Base-by-base conservation (phyloP, 2,113 vertebrate species). In the Ciconia maguari region DNA sequence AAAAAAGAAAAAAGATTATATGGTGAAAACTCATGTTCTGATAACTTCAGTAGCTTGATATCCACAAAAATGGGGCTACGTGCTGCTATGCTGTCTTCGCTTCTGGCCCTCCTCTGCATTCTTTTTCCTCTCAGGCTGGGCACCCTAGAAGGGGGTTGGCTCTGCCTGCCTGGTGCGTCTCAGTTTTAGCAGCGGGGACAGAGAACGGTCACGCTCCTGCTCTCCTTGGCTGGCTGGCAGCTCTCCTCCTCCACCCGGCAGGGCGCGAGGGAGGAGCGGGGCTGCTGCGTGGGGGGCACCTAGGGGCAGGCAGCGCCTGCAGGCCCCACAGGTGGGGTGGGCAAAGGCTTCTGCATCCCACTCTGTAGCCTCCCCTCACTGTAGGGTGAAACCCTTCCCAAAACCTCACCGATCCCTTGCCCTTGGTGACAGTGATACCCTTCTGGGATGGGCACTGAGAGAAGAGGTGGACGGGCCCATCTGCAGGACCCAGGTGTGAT, bases 261-360 rank as follows among this genome's bases (percentile, higher is more conserved):
- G 52, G 22, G 11, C 32, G 20, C 13, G 7, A 78, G 51, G 36
- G n/a, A 65, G 75, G 25, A 44, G 61, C 1, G 11, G 36, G 65
- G 24, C 36, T 49, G 41, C 66, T 42, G 30, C 6, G 0, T 7
- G 17, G 42, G 32, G 29, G 38, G 16, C 36, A 42, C 17, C 21
- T 3, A 0, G 9, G 60, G 30, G 8, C 26, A 70, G 42, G 46
- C 55, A 46, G 21, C 32, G 51, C 36, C 55, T n/a, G 5, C 1
- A 1, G 29, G 6, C 42, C n/a, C 6, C 20, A 11, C 7, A 7
- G 7, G 21, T 11, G 17, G 3, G 4, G 16, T 48, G 5, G 16
- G 22, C 13, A 55, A 38, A 42, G 38, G 16, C 17, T n/a, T 64
- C 13, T 24, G 30, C 8, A 4, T 68, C 82, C 61, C 7, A 0